A percentile compares a stretch with the other conserved stretches of the same genome.
Conservation (phyloP, 1,140 invertebrate species). For the Nixonia krombeini region DNA sequence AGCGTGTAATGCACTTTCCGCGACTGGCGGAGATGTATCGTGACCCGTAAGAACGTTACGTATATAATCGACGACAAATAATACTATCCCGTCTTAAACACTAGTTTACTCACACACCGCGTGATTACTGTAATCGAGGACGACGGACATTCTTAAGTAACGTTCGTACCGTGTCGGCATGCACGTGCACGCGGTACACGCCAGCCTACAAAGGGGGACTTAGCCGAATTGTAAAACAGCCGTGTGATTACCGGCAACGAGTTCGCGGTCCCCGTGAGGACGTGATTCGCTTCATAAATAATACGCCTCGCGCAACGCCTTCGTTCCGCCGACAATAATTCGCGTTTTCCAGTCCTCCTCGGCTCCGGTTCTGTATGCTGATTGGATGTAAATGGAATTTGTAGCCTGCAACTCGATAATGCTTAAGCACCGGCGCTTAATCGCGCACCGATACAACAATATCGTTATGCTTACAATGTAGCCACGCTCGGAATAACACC, state of each 20-base stretch:
- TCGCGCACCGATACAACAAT: too few relatives aligned
- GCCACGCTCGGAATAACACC: too few relatives aligned
- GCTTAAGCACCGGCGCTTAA: too few relatives aligned
- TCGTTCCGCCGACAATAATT: not conserved
- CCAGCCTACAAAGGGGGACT: slow-evolving; percentile 26
- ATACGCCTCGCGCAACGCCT: slow-evolving; percentile 3
- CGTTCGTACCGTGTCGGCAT: slow-evolving; percentile 32
- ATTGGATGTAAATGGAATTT: not conserved
- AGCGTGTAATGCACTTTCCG: slow-evolving; percentile 37
- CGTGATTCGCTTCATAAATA: slow-evolving; percentile 30
- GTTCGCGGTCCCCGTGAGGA: slow-evolving; percentile 2
- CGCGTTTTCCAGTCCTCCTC: slow-evolving; percentile 3
- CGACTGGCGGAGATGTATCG: slow-evolving; percentile 45
- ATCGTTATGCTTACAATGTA: too few relatives aligned
- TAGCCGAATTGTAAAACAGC: slow-evolving; percentile 37
- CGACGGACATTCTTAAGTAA: slow-evolving; percentile 51
- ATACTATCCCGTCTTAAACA: slow-evolving; percentile 54
- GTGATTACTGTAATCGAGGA: slow-evolving; percentile 56
- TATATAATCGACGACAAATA: slow-evolving; percentile 54
- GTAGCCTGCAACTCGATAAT: not conserved
- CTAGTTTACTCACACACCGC: slow-evolving; percentile 55
- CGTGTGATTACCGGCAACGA: slow-evolving; percentile 23
- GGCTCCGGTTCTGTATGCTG: not conserved
- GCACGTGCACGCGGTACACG: slow-evolving; percentile 32
- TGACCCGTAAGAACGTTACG: slow-evolving; percentile 50